A percentile compares a stretch with the other conserved stretches of the same genome.
These are phyloP conservation scores for Spialia ferax DNA, from an alignment of 2,888 invertebrate species.

Conservation along the genomic window DNA sequence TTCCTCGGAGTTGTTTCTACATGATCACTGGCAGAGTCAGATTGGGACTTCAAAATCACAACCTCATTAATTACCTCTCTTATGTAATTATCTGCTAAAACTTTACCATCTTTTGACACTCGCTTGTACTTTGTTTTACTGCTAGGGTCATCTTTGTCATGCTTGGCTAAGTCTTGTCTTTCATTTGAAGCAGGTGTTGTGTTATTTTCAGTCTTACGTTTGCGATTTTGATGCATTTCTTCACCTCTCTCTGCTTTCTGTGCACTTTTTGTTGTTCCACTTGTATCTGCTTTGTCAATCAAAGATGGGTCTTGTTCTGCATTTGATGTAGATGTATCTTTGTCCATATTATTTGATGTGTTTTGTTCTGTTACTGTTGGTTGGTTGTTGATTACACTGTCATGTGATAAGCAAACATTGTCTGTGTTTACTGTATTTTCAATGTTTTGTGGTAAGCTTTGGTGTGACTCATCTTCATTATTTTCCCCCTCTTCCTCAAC, in stretches of 20 bases:
- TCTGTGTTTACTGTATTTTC: not conserved
- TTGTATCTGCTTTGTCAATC: not conserved
- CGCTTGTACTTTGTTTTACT: constrained; percentile 18
- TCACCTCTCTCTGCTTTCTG: constrained; percentile 9
- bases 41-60: constrained; percentile 59
- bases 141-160: not conserved
- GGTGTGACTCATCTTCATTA: not conserved
- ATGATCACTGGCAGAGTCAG: constrained; percentile 56
- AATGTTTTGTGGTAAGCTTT: not conserved
- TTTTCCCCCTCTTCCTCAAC: not conserved
- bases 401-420: not conserved
- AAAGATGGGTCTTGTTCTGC: not conserved
- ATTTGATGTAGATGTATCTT: not conserved
- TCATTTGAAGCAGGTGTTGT: not conserved
- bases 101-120: not conserved
- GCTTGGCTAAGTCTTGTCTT: not conserved
- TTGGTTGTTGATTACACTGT: not conserved
- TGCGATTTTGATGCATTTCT: not conserved
- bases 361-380: not conserved
- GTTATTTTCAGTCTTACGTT: not conserved
- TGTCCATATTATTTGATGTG: not conserved
- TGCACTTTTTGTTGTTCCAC: constrained; percentile 6
- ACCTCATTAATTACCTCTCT: constrained; percentile 50
- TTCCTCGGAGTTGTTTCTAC: constrained; percentile 22
- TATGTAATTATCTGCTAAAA: constrained; percentile 39